Base-by-base conservation (phyloP, 2,888 invertebrate genomes). In the Idaea aversata region DNA sequence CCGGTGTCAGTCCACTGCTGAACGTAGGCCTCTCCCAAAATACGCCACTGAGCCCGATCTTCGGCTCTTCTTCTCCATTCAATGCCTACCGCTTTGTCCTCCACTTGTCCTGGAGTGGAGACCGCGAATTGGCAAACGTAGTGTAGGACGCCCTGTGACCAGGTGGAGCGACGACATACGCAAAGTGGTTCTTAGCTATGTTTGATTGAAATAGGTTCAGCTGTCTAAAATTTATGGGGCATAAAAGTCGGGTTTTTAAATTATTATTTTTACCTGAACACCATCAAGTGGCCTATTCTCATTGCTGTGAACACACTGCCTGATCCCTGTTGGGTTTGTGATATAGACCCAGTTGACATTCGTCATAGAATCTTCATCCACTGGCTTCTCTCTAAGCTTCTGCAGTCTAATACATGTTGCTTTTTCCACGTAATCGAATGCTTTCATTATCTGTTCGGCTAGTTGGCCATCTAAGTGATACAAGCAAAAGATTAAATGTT, bases 291-390 rank as follows among this genome's bases (percentile, higher is more conserved):
- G 74, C 62, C 82, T 84, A 10, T 75, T 77, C 61, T 90, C 90
- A 65, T 93, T 92, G 71, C 87, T 92, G 61, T 93, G 92, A 0
- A 93, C 92, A 64, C 92, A 93, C 67, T 91, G 91, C 5, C 82
- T 76, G 57, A 92, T 82, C 0, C 92, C 90, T 0, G 83, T 74
- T 0, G 92, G 92, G 63, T 93, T 93, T 5, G 85, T 86, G 59
- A 93, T 90, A 66, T 90, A 92, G 7, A 93, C 67, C 92, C 92
- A 93, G 63, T 83, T 78, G 0, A 88, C 87, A 1, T 78, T 77
- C 34, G 81, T 72, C 60, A 91, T 62, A 0, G 92, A 91, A 25
- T 73, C 68, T 64, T 74, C 74, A 67, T 92, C 92, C 0, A 81
- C 83, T 0, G 92, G 92, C 61, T 80, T 80, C 66, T 88, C 87